Percentiles rank a stretch among this genome's conserved stretches.
phyloP scores from a whole-genome alignment of 1,140 invertebrate species.

The Glossosoma conforme region DNA sequence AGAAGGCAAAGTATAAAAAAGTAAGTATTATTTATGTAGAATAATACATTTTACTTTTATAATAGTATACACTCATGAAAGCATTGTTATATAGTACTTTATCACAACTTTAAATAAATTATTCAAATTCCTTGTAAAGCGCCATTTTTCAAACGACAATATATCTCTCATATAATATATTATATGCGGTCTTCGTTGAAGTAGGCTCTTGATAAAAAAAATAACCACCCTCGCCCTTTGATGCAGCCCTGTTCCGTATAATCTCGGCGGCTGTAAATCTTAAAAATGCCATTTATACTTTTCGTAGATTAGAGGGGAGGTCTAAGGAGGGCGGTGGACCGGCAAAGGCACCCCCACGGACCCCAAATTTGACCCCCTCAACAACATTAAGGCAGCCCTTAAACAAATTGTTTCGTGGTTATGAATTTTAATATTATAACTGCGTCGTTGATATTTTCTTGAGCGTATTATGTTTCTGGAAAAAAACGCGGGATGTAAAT shows the following conservation, averaged over 20 bases:
- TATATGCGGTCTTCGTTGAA: no score
- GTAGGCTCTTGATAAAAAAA: no score
- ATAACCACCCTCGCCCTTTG: not conserved
- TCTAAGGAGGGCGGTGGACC: not conserved
- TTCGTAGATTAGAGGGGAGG: constrained; percentile 26
- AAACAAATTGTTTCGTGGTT: constrained; percentile 28
- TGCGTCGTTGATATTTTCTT: constrained; percentile 4
- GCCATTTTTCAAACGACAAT: not conserved
- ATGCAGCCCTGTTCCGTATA: constrained; percentile 3
- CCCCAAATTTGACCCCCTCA: constrained; percentile 3
- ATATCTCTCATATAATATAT: not conserved
- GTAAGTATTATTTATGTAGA: no score
- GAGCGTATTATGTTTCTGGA: not conserved
- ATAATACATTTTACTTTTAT: no score
- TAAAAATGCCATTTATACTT: constrained; percentile 28
- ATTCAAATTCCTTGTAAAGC: not conserved
- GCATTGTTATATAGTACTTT: constrained; percentile 1
- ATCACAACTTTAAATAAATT: not conserved
- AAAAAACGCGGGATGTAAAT: no score
- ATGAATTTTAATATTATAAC: constrained; percentile 14
- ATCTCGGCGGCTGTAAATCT: constrained; percentile 25
- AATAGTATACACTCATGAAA: no score
- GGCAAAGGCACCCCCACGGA: not conserved
- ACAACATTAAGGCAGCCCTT: constrained; percentile 17
- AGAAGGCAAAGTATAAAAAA: no score